Base-by-base conservation (phyloP, 1,140 invertebrate genomes). In the Philaenus spumarius region DNA sequence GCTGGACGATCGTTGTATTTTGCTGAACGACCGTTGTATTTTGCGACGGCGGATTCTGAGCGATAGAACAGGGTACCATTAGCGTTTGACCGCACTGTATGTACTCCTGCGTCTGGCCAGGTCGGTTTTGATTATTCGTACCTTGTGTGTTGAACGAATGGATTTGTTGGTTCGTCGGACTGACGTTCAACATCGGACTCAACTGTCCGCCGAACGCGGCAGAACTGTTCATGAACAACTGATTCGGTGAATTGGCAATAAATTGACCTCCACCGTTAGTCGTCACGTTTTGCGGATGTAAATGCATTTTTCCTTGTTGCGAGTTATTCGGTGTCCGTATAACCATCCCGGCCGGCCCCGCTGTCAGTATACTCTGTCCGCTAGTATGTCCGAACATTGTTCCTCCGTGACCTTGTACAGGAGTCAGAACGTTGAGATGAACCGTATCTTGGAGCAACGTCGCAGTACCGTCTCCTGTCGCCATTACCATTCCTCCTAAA, bases 401-500 rank as follows among this genome's bases (percentile, higher is more conserved):
- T 14, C 72, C 64, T 57, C 76, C 55, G 17, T 60, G 76, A 64
- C 82, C 86, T 65, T 87, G 85, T 6, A 88, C 80, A 0, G 84
- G 85, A 1, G 85, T 86, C 30, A 88, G 70, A 34, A 89, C 83
- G 63, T 88, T 89, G 59, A 91, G 78, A 64, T 90, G 88, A 78
- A 81, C 62, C 14, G 83, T 80, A 55, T 85, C 82, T 66, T 84
- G 82, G 2, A 87, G 70, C 17, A 87, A 73, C 0, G 78, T 78
- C 0, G 84, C 80, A 1, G 84, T 84, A 1, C 81, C 82, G 64
- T 86, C 81, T 23, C 85, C 80, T 34, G 67, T 62, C 20, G 86
- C 80, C 85, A 83, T 82, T 45, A 88, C 80, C 80, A 91, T 81
- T 60, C 88, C 78, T 1, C 87, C 86, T 1, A 89, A 70, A 63